Conservation (phyloP, 37 sponge, comb jelly and placozoan genomes). For the Geodia barretti region DNA sequence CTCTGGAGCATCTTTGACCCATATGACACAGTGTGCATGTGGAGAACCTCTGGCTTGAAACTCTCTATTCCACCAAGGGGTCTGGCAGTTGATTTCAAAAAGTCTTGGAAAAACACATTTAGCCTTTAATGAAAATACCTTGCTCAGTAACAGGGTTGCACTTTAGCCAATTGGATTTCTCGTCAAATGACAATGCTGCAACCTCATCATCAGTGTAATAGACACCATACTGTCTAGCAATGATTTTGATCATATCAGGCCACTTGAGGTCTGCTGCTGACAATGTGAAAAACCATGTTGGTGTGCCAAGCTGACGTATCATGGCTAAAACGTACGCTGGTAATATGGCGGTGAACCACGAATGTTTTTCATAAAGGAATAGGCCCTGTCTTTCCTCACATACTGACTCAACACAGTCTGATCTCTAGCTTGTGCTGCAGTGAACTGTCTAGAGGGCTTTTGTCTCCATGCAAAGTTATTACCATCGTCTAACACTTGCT, state of each 20-base stretch:
- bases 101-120: slow-evolving; percentile 5
- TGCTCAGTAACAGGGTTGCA: slow-evolving; percentile 31
- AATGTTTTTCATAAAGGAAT: slow-evolving; percentile 40
- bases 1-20: slow-evolving; percentile 37
- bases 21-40: slow-evolving; percentile 32
- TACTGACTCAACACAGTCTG: background rate
- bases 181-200: slow-evolving; percentile 3
- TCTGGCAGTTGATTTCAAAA: slow-evolving; percentile 2
- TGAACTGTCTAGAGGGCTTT: background rate
- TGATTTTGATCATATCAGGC: slow-evolving; percentile 47
- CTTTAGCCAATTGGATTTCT: slow-evolving; percentile 8
- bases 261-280: slow-evolving; percentile 47
- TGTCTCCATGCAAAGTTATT: too few species aligned
- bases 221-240: slow-evolving; percentile 42
- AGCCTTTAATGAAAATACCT: slow-evolving; percentile 30
- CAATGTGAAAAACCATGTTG: slow-evolving; percentile 41
- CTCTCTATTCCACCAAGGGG: slow-evolving; percentile 29
- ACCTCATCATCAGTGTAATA: slow-evolving; percentile 28
- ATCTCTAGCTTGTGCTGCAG: background rate
- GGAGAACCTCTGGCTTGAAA: slow-evolving; percentile 46
- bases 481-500: too few species aligned
- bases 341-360: slow-evolving; percentile 31
- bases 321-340: slow-evolving; percentile 33
- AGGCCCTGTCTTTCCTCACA: slow-evolving; percentile 24
- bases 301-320: slow-evolving; percentile 36